Conservation (phyloP, 2,113 vertebrate species). For the Passer montanus region DNA sequence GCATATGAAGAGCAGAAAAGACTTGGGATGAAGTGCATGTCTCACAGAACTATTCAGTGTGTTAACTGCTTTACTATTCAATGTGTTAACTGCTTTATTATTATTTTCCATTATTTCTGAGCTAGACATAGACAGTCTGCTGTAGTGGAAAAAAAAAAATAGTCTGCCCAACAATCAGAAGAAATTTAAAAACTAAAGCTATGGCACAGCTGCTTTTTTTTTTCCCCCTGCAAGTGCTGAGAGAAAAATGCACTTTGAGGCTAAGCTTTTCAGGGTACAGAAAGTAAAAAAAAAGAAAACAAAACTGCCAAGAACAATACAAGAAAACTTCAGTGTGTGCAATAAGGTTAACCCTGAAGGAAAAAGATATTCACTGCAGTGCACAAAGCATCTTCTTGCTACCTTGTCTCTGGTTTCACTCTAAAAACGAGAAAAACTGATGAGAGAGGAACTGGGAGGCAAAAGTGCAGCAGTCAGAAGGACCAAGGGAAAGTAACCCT, state of each 20-base stretch:
- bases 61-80: neutral
- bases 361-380: constrained; percentile 6
- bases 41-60: neutral
- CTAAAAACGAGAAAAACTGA: neutral
- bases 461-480: constrained; percentile 14
- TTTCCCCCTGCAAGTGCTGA: neutral
- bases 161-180: neutral
- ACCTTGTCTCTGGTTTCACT: neutral
- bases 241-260: neutral
- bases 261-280: neutral
- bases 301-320: neutral
- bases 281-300: neutral
- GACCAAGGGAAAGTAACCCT: neutral
- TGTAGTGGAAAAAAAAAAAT: neutral
- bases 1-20: neutral
- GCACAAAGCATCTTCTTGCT: neutral
- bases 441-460: neutral
- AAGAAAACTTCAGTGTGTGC: neutral
- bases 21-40: neutral
- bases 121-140: neutral
- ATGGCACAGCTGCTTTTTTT: neutral
- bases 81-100: neutral
- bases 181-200: constrained; percentile 5
- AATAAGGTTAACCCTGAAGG: neutral
- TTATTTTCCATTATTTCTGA: constrained; percentile 7